Percentiles rank a stretch among this genome's conserved stretches.
These are phyloP conservation scores for Lomographa bimaculata DNA, from an alignment of 2,888 invertebrate species.

Conservation along the genomic window DNA sequence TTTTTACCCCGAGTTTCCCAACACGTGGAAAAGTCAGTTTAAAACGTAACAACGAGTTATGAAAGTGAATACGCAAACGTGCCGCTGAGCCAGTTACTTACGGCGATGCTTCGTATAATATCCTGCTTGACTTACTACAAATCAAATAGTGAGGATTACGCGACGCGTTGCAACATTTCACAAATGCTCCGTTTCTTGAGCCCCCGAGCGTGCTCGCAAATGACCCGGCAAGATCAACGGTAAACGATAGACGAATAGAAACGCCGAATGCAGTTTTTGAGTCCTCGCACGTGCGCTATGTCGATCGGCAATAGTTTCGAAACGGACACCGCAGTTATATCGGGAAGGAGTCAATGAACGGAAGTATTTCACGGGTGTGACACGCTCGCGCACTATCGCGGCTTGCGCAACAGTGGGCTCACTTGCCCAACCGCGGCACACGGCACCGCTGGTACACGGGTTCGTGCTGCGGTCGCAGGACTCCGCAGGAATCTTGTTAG, in stretches of 20 bases:
- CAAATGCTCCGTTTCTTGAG: slow-evolving; percentile 38
- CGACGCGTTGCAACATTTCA: slow-evolving; percentile 45
- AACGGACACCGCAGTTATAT: slow-evolving; percentile 71
- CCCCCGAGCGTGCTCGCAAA: slow-evolving; percentile 49
- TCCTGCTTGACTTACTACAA: slow-evolving; percentile 56
- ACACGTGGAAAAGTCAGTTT: slow-evolving; percentile 71
- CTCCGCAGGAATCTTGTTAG: slow-evolving; percentile 59
- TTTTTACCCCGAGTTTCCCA: slow-evolving; percentile 74
- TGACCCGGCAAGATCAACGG: slow-evolving; percentile 59
- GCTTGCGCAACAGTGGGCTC: slow-evolving; percentile 69
- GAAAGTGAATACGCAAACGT: slow-evolving; percentile 75
- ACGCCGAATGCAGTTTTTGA: slow-evolving; percentile 31
- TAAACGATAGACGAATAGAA: slow-evolving; percentile 32
- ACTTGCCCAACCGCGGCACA: slow-evolving; percentile 68
- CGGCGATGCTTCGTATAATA: slow-evolving; percentile 60
- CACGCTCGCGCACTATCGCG: slow-evolving; percentile 73
- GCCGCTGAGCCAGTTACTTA: slow-evolving; percentile 55
- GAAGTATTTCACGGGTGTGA: slow-evolving; percentile 81
- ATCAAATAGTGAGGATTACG: slow-evolving; percentile 42
- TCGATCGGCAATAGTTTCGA: slow-evolving; percentile 67
- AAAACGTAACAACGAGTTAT: slow-evolving; percentile 77
- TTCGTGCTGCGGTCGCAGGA: slow-evolving; percentile 55
- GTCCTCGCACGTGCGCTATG: slow-evolving; percentile 54
- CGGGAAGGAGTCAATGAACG: slow-evolving; percentile 82
- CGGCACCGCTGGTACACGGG: slow-evolving; percentile 45